Evolutionary conservation across 1,140 invertebrate genomes (phyloP), one percentile per base, ranked within the genome.

Genomic region (Lepidotrigona ventralis): DNA sequence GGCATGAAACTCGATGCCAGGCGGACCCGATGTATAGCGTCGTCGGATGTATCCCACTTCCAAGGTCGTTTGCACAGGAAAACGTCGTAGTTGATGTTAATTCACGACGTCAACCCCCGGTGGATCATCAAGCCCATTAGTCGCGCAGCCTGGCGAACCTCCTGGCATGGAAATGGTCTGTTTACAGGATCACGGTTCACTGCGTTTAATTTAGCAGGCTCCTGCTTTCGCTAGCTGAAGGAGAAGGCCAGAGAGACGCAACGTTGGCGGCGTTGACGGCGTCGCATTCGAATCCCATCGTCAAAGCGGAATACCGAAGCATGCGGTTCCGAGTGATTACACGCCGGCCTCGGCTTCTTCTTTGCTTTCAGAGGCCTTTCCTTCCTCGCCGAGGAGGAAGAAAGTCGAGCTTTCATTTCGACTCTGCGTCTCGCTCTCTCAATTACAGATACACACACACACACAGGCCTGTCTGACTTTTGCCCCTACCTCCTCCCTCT

Each of bases 81-180:
- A 89, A 81, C 83, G 84, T 84, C 80, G 86, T 87, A 86, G 85
- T 85, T 23, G 86, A 88, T 85, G 87, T 88, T 90, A 90, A 89
- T 90, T 84, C 86, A 81, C 81, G 75, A 86, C 86, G 79, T 90
- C 86, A 86, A 89, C 54, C 77, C 78, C 79, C 80, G 72, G 79
- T 79, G 85, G 85, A 90, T 90, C 89, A 90, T 90, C 90, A 90
- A 90, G 90, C 87, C 87, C 88, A 90, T 90, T 90, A 90, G 89
- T 90, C 88, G 81, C 64, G 80, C 82, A 85, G 79, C 78, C 83
- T 85, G 79, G 79, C 86, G 84, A 86, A 87, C 76, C 87, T 83
- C 77, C 72, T 75, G 79, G 66, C 86, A 90, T 86, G 88, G 90
- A 89, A 90, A 90, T 90, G 86, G 64, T 89, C 83, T 91, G 89